Percentiles rank a stretch among this genome's conserved stretches.
Evolutionary conservation across 2,113 vertebrate species (phyloP).

Genomic region (Orthonyx spaldingii): DNA sequence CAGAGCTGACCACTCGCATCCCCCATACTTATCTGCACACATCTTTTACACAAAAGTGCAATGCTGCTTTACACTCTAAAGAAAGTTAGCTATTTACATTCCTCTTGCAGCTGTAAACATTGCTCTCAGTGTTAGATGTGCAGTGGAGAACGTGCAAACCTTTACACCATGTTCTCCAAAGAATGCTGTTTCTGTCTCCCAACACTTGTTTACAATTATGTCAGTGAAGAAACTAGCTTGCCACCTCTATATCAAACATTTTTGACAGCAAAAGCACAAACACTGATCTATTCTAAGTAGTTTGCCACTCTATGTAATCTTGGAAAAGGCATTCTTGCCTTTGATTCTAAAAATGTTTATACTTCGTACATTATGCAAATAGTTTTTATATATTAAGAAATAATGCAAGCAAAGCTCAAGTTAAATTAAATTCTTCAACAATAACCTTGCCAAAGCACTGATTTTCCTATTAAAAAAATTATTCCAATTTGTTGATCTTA

Average conservation of each 20-base stretch:
- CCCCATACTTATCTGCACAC: not conserved
- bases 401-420: slow-evolving; percentile 74
- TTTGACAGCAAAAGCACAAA: slow-evolving; percentile 63
- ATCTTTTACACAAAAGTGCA: not conserved
- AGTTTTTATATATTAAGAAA: slow-evolving; percentile 78
- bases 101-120: not conserved
- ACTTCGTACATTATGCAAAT: slow-evolving; percentile 78
- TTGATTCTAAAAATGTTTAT: slow-evolving; percentile 72
- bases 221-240: slow-evolving; percentile 44
- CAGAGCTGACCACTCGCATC: not conserved
- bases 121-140: not conserved
- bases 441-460: slow-evolving; percentile 80
- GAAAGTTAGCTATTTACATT: not conserved
- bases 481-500: slow-evolving; percentile 87
- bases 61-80: not conserved
- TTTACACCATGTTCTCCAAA: not conserved
- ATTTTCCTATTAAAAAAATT: slow-evolving; percentile 84
- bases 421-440: slow-evolving; percentile 77
- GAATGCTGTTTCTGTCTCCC: slow-evolving; percentile 17
- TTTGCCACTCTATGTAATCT: slow-evolving; percentile 56
- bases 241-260: slow-evolving; percentile 54
- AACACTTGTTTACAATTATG: slow-evolving; percentile 44
- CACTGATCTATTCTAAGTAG: slow-evolving; percentile 46
- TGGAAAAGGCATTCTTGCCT: slow-evolving; percentile 63
- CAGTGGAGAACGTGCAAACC: not conserved